Base-by-base conservation (phyloP, 1,140 invertebrate genomes). In the Hormaphis cornu region DNA sequence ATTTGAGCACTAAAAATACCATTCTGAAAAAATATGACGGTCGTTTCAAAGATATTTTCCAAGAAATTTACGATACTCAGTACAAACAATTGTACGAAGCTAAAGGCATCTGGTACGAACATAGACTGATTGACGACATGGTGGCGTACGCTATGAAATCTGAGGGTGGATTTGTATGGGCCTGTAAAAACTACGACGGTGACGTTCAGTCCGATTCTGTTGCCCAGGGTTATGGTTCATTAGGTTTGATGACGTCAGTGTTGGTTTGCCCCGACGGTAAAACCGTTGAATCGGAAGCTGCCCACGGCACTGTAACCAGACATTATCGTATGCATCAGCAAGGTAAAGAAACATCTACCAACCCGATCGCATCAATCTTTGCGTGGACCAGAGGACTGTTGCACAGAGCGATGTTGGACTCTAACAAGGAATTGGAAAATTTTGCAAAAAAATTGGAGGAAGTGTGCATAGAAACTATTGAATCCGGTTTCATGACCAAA, bases 1-100 rank as follows among this genome's bases (percentile, higher is more conserved):
- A 98, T 79, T 81, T 99, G 76, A 97, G 93, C 73, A 99, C 97
- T 4, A 99, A 99, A 79, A 99, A 99, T 77, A 99, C 97, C 0
- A 99, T 99, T 78, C 83, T 99, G 18, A 99, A 99, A 79, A 88
- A 89, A 73, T 99, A 99, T 77, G 97, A 99, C 80, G 97, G 97
- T 1, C 84, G 95, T 72, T 99, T 99, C 79, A 99, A 99, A 79
- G 95, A 99, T 75, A 98, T 99, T 74, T 99, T 99, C 83, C 89
- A 98, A 81, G 93, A 97, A 54, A 93, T 99, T 76, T 99, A 96
- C 77, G 89, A 97, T 8, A 87, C 83, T 46, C 81, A 96, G 61
- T 99, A 97, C 79, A 95, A 95, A 77, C 40, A 79, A 3, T 76
- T 89, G 69, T 99, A 83, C 79, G 94, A 98, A 78, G 88, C 86